Percentiles rank a stretch among this genome's conserved stretches.
Conservation (phyloP, 2,113 vertebrate genomes). For the Hippocampus guttulatus region DNA sequence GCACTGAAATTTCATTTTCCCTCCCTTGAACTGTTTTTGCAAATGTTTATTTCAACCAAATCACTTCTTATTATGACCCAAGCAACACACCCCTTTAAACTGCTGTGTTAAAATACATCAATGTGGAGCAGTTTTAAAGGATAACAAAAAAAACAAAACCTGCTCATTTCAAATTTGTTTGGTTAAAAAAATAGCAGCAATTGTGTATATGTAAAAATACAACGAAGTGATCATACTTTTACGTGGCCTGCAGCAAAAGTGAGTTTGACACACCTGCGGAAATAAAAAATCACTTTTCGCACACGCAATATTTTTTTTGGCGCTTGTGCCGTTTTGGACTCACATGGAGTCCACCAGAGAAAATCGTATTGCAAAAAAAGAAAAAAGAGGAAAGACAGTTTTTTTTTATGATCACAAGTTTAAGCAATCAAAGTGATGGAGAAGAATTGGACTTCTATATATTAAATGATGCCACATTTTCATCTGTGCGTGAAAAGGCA, state of each 20-base stretch:
- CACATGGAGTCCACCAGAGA: slow-evolving; percentile 56
- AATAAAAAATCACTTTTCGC: background rate
- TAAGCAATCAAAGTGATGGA: slow-evolving; percentile 73
- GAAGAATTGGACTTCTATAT: slow-evolving; percentile 75
- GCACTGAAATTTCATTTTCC: too few relatives aligned
- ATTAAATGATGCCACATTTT: slow-evolving; percentile 71
- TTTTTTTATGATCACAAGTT: slow-evolving; percentile 53
- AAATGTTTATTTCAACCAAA: background rate
- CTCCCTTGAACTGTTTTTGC: background rate
- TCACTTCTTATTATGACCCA: background rate
- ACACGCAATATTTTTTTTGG: too few relatives aligned
- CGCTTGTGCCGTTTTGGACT: slow-evolving; percentile 36
- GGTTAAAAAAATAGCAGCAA: background rate
- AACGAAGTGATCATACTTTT: background rate
- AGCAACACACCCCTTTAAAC: background rate
- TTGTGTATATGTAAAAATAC: too few relatives aligned
- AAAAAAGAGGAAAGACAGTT: slow-evolving; percentile 56
- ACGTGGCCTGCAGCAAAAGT: background rate
- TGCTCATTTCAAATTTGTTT: background rate
- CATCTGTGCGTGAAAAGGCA: slow-evolving; percentile 69
- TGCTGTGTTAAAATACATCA: too few relatives aligned
- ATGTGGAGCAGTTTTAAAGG: too few relatives aligned
- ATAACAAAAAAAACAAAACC: too few relatives aligned
- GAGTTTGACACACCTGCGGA: background rate
- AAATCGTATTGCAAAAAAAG: slow-evolving; percentile 58